Conservation (phyloP, 2,888 invertebrate genomes). For the Calameuta idolon region DNA sequence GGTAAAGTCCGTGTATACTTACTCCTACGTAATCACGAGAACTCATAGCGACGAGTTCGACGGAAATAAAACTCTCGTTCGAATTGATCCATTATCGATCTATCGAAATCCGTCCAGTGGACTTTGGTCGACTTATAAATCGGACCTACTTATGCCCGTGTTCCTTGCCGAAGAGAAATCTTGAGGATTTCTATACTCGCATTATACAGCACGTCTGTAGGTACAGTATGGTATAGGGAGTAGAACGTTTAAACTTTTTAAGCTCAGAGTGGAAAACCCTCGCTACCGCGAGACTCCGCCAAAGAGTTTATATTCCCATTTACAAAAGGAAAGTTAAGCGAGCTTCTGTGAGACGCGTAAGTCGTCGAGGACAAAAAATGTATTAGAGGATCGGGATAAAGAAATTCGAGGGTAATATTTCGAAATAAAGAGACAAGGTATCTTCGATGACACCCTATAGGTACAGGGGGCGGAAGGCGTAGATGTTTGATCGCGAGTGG, state of each 20-base stretch:
- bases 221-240: neutral
- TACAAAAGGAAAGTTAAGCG: neutral
- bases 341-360: neutral
- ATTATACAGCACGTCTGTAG: neutral
- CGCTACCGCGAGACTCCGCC: neutral
- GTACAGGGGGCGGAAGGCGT: neutral
- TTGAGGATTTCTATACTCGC: neutral
- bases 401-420: neutral
- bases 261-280: neutral
- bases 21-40: slow-evolving; percentile 4
- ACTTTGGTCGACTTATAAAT: too few species aligned
- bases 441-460: neutral
- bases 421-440: neutral
- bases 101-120: too few species aligned
- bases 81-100: slow-evolving; percentile 10
- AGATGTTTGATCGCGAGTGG: neutral
- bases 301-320: neutral
- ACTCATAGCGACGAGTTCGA: slow-evolving; percentile 17
- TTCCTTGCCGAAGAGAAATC: neutral
- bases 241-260: neutral
- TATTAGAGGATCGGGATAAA: neutral
- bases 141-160: too few species aligned
- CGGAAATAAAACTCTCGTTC: slow-evolving; percentile 21
- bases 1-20: too few species aligned
- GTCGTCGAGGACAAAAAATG: neutral